These are phyloP conservation scores for Lutra lutra DNA, from an alignment of 2,797 vertebrate genomes.

Conservation along the genomic window DNA sequence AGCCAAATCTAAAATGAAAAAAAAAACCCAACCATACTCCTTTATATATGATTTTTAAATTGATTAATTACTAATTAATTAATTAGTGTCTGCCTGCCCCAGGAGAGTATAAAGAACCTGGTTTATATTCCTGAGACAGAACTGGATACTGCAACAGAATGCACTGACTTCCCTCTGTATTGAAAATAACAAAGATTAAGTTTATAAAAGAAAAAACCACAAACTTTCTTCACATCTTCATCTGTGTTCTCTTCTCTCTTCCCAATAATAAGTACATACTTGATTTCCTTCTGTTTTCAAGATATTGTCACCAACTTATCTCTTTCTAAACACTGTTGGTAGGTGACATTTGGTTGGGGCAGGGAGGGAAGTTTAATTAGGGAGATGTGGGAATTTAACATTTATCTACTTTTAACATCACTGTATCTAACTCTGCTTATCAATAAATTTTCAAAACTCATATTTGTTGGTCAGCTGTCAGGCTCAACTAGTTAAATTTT, in stretches of 20 bases:
- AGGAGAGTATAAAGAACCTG: not conserved
- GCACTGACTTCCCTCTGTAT: not conserved
- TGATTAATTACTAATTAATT: too few relatives aligned
- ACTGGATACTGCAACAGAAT: not conserved
- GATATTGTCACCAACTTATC: not conserved
- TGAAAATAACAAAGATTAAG: slow-evolving; percentile 17
- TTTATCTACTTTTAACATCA: not conserved
- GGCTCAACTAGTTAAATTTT: not conserved
- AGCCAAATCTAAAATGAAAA: not conserved
- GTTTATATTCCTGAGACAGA: not conserved
- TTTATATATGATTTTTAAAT: not conserved
- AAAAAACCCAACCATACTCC: not conserved
- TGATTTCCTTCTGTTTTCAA: not conserved
- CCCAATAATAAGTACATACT: not conserved
- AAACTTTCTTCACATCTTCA: not conserved
- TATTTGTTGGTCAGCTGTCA: slow-evolving; percentile 37
- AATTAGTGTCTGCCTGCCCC: too few relatives aligned
- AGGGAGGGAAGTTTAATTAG: not conserved
- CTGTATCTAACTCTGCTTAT: slow-evolving; percentile 2
- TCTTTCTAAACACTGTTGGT: not conserved
- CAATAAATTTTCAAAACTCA: not conserved
- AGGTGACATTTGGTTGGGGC: not conserved
- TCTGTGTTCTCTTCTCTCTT: not conserved
- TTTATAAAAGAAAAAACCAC: slow-evolving; percentile 2
- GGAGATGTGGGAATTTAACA: not conserved